A percentile compares a stretch with the other conserved stretches of the same genome.
Conservation (phyloP, 2,888 invertebrate genomes). For the Pilophorus perplexus region DNA sequence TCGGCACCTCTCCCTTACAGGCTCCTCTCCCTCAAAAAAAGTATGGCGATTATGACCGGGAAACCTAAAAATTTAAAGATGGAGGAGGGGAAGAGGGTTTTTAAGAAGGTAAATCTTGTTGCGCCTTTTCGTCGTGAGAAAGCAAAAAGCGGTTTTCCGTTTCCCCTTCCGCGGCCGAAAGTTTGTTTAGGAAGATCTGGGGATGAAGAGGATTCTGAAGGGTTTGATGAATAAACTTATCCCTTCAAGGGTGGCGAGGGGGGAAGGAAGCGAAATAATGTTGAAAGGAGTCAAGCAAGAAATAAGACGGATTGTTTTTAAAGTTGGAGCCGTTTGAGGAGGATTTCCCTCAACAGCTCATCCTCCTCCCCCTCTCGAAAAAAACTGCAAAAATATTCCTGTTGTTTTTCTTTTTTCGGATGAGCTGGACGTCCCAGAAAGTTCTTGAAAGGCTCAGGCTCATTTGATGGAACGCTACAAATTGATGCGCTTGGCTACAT, state of each 20-base stretch:
- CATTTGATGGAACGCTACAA: too few relatives aligned
- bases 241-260: too few relatives aligned
- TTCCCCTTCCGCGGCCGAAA: background rate
- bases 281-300: background rate
- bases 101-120: slow-evolving; percentile 25
- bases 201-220: background rate
- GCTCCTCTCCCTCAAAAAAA: background rate
- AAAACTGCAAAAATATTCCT: too few relatives aligned
- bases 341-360: too few relatives aligned
- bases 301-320: background rate
- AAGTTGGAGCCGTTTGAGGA: background rate
- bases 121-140: background rate
- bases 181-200: background rate
- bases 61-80: background rate
- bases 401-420: too few relatives aligned
- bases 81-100: background rate
- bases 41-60: background rate
- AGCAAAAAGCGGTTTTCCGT: background rate
- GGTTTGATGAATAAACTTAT: background rate
- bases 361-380: too few relatives aligned
- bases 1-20: too few relatives aligned
- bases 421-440: too few relatives aligned
- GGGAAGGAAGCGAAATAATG: background rate
- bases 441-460: too few relatives aligned
- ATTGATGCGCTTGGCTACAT: too few relatives aligned